These are phyloP conservation scores for Dynastes hyllus DNA, from an alignment of 2,888 invertebrate genomes.

Conservation along the genomic window DNA sequence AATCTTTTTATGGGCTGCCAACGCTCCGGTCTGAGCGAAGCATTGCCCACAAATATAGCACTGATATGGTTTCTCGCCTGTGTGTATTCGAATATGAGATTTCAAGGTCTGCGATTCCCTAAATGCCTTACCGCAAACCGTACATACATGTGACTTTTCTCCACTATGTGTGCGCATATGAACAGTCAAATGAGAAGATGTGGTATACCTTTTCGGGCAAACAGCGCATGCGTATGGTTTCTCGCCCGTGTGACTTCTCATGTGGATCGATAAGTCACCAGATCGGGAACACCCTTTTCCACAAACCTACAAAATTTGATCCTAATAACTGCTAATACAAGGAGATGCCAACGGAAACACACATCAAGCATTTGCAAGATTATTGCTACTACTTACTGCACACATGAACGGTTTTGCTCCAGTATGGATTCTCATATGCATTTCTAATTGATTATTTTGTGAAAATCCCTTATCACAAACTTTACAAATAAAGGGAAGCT, in stretches of 20 bases:
- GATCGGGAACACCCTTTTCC: slow-evolving; percentile 65
- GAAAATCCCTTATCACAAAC: slow-evolving; percentile 64
- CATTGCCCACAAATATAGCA: slow-evolving; percentile 63
- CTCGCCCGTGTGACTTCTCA: slow-evolving; percentile 66
- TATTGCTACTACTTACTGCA: slow-evolving; percentile 56
- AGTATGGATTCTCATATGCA: slow-evolving; percentile 64
- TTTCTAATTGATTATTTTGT: slow-evolving; percentile 65
- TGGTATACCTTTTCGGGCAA: slow-evolving; percentile 63
- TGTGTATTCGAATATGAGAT: slow-evolving; percentile 64
- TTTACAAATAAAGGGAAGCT: slow-evolving; percentile 63
- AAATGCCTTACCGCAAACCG: slow-evolving; percentile 63
- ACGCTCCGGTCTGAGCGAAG: slow-evolving; percentile 65
- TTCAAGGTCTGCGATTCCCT: slow-evolving; percentile 63
- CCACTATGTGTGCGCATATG: slow-evolving; percentile 65
- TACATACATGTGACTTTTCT: slow-evolving; percentile 62
- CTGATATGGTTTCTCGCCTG: slow-evolving; percentile 65
- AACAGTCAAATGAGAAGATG: slow-evolving; percentile 65
- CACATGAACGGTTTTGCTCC: slow-evolving; percentile 66
- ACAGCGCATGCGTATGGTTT: slow-evolving; percentile 63
- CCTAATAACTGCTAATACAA: not conserved
- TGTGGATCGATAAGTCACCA: slow-evolving; percentile 64
- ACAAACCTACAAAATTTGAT: slow-evolving; percentile 60
- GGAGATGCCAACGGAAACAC: not conserved
- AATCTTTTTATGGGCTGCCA: slow-evolving; percentile 63
- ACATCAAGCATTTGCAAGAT: no score